Evolutionary conservation across 2,113 vertebrate genomes (phyloP), one percentile per base, ranked within the genome.

Genomic region (Hystrix brachyura): DNA sequence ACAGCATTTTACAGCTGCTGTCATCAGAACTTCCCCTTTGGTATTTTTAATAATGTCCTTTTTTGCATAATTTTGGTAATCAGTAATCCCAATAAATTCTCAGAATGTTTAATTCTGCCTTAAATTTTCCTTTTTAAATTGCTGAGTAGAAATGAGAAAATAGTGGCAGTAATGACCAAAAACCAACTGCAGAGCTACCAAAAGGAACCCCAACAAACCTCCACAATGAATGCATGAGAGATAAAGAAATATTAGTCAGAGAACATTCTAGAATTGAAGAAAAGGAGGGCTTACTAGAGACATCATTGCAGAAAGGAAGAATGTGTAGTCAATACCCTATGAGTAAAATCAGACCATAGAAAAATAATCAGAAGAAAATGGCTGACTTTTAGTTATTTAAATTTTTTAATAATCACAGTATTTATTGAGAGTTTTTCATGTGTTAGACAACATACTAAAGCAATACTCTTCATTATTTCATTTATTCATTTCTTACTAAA

Each of bases 41-140:
- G 72, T 97, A 93, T 97, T 98, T 95, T 98, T 98, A 98, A 96
- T 96, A 98, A 91, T 81, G 97, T 96, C 78, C 86, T 93, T 98
- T 97, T 97, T 96, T 82, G 60, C 90, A 97, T 95, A 95, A 53
- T 98, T 98, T 97, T 97, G 97, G 96, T 98, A 97, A 94, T 94
- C 93, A 90, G 96, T 97, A 91, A 79, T 98, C 95, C 97, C 97
- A 98, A 94, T 96, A 83, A 91, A 93, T 96, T 98, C 85, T 98
- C 78, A 93, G 96, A 96, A 94, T 96, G 71, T 87, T 98, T 97
- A 97, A 89, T 97, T 97, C 92, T 98, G 97, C 95, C 72, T 96
- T 95, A 64, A 88, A 34, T 89, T 98, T 98, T 92, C 12, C 90
- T 97, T 97, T 97, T 95, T 94, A 89, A 81, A 85, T 90, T 59